Evolutionary conservation across 2,888 invertebrate genomes (phyloP).

Genomic region (Sarcophaga rosellei): DNA sequence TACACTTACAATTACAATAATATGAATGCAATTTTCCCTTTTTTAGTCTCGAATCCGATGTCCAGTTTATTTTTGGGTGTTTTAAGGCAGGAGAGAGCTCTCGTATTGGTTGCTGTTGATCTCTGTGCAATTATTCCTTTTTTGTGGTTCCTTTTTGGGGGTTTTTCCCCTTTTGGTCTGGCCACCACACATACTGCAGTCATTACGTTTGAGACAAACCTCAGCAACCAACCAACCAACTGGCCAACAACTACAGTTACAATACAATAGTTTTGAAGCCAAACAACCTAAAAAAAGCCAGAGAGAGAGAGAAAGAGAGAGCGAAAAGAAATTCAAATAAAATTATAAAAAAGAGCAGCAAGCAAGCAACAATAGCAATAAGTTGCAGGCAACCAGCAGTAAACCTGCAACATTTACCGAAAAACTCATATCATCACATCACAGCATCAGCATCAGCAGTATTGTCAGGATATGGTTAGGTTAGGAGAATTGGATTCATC

Average conservation of each 20-base stretch:
- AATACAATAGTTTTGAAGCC: too few species aligned
- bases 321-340: too few species aligned
- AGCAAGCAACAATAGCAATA: not conserved
- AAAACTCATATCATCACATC: slow-evolving; percentile 42
- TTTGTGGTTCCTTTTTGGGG: not conserved
- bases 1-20: too few species aligned
- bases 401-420: slow-evolving; percentile 16
- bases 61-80: slow-evolving; percentile 22
- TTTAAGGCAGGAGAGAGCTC: not conserved
- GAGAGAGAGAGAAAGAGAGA: too few species aligned
- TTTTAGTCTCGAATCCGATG: not conserved
- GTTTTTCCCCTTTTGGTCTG: slow-evolving; percentile 27
- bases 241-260: slow-evolving; percentile 22
- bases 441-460: not conserved
- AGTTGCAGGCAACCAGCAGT: slow-evolving; percentile 5
- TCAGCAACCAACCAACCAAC: slow-evolving; percentile 30
- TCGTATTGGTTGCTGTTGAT: not conserved
- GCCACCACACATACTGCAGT: slow-evolving; percentile 66
- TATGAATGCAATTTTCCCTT: slow-evolving; percentile 1
- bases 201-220: slow-evolving; percentile 59
- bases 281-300: too few species aligned
- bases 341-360: too few species aligned
- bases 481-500: not conserved
- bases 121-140: not conserved
- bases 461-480: slow-evolving; percentile 32